These are phyloP conservation scores for Sarcophaga carnaria DNA, from an alignment of 2,888 invertebrate species.

Conservation along the genomic window DNA sequence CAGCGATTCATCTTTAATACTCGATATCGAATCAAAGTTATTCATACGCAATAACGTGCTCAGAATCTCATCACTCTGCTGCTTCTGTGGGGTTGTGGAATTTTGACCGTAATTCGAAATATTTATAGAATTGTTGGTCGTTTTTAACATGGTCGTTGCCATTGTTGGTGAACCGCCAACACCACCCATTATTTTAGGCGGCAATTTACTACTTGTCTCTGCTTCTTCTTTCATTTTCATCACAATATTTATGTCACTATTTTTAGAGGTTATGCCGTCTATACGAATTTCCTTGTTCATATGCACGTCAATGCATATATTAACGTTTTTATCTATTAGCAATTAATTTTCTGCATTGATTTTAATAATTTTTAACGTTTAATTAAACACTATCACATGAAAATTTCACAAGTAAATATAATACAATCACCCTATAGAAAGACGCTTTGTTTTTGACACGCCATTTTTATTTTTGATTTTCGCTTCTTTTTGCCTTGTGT, in stretches of 20 bases:
- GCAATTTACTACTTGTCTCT: conserved; percentile 80
- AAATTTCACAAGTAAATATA: conserved; percentile 72
- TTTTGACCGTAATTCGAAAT: conserved; percentile 25
- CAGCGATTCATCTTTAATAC: conserved; percentile 81
- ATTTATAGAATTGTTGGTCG: conserved; percentile 27
- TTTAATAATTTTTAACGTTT: conserved; percentile 42
- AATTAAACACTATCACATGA: conserved; percentile 62
- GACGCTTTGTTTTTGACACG: conserved; percentile 80
- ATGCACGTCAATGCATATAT: conserved; percentile 40
- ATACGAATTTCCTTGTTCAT: conserved; percentile 69
- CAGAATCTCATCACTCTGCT: conserved; percentile 79
- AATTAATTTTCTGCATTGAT: conserved; percentile 25
- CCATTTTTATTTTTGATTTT: conserved; percentile 75
- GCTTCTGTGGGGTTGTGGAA: conserved; percentile 63
- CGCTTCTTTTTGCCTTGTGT: conserved; percentile 57
- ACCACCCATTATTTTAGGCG: conserved; percentile 79
- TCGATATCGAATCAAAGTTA: conserved; percentile 81
- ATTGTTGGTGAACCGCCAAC: conserved; percentile 65
- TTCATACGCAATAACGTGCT: conserved; percentile 79
- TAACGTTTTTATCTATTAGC: conserved; percentile 13
- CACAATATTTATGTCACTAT: conserved; percentile 74
- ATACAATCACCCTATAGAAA: conserved; percentile 76
- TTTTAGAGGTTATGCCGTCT: conserved; percentile 80
- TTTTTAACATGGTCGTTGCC: conserved; percentile 71
- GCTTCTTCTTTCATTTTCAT: conserved; percentile 80